These are phyloP conservation scores for Agriopis leucophaearia DNA, from an alignment of 2,888 invertebrate species.

Conservation along the genomic window DNA sequence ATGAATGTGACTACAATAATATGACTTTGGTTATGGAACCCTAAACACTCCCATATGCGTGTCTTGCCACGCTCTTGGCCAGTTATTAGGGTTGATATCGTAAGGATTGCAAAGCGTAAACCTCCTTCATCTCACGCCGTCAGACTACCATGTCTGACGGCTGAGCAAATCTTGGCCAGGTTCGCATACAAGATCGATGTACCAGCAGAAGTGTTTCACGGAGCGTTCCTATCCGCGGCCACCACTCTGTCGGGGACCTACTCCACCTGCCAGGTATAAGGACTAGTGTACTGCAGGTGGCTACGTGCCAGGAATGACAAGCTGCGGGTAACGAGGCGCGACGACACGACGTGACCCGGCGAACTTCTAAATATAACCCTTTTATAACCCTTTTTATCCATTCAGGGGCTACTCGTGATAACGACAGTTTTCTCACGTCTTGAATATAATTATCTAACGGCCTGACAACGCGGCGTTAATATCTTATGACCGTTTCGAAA, in stretches of 20 bases:
- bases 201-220: too few species aligned
- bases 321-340: slow-evolving; percentile 39
- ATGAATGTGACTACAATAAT: too few species aligned
- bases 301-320: slow-evolving; percentile 22
- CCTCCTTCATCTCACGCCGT: too few species aligned
- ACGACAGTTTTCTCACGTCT: slow-evolving; percentile 17
- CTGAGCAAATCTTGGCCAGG: too few species aligned
- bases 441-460: slow-evolving; percentile 1
- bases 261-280: neutral
- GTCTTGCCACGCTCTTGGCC: too few species aligned
- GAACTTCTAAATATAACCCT: neutral
- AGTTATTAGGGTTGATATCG: too few species aligned
- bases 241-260: neutral
- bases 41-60: too few species aligned
- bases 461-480: neutral
- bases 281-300: neutral
- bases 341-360: slow-evolving; percentile 9
- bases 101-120: too few species aligned
- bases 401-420: neutral
- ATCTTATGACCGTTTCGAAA: neutral
- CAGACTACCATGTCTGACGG: too few species aligned
- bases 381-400: slow-evolving; percentile 17
- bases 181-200: too few species aligned
- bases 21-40: too few species aligned
- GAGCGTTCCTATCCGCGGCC: neutral